phyloP scores from a whole-genome alignment of 2,797 vertebrate genomes.

The Triplophysa yarkandensis region DNA sequence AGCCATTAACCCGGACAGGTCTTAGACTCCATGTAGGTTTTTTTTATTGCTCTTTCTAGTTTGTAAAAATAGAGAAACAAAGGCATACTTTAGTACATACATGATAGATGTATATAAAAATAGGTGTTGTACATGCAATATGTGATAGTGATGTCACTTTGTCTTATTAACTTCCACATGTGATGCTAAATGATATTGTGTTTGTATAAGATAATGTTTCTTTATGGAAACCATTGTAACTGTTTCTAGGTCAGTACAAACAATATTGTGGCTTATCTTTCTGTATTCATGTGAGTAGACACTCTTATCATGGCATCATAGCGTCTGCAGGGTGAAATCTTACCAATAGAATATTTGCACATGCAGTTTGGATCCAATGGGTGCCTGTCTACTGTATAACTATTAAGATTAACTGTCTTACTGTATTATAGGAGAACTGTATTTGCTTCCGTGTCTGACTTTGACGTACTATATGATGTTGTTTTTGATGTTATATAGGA shows the following conservation, averaged over 20 bases:
- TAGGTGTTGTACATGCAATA: neutral
- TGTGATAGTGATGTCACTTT: neutral
- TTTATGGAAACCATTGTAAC: conserved; percentile 6
- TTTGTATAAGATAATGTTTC: neutral
- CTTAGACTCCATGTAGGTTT: neutral
- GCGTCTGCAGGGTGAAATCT: neutral
- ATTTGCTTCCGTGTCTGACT: too few species aligned
- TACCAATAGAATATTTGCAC: too few species aligned
- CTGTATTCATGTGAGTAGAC: neutral
- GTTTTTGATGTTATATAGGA: too few species aligned
- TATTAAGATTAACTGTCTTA: too few species aligned
- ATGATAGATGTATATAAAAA: neutral
- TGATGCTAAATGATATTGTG: neutral
- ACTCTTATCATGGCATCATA: neutral
- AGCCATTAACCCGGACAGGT: neutral
- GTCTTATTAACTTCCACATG: neutral
- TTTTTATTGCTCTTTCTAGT: conserved; percentile 1
- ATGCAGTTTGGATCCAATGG: too few species aligned
- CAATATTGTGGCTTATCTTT: neutral
- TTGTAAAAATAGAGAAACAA: too few species aligned
- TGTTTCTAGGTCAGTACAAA: neutral
- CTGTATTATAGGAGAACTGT: too few species aligned
- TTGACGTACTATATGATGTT: too few species aligned
- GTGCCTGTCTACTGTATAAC: too few species aligned
- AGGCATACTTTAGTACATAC: neutral